Base-by-base conservation (phyloP, 2,888 invertebrate genomes). In the Stenchaetothrips biformis region DNA sequence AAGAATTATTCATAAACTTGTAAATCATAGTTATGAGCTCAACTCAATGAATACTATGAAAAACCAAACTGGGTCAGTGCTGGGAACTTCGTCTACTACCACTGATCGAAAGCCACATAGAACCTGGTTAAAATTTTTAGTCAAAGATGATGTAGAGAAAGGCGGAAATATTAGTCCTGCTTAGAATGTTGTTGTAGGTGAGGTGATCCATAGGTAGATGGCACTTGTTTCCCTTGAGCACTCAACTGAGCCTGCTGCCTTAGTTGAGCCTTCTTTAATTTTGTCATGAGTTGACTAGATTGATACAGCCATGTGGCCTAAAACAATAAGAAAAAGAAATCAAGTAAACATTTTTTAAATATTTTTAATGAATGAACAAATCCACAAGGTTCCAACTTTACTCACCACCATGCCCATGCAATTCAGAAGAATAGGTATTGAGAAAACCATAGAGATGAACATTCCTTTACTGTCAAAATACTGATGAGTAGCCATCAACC, bases 381-480 rank as follows among this genome's bases (percentile, higher is more conserved):
- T 53, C 21, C 67, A 48, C 53, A 37, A 78, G 48, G 49, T 77
- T 49, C 49, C 47, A 62, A 78, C 78, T 79, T 80, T 85, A 92
- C 95, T 93, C 90, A 97, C 96, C 91, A 97, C 94, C 91, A 97
- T 93, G 83, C 97, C 90, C 92, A 97, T 94, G 86, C 96, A 97
- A 87, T 96, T 97, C 80, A 97, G 89, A 81, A 97, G 89, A 85
- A 97, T 93, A 37, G 97, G 97, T 86, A 95, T 92, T n/a, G 96
- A 97, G 87, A 96, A 96, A 37, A 97, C 95, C 16, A 96, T 91
- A 0, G 97, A 97, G 89, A 97, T 96, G 86, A 97, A 97, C 80
- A 97, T 89, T 27, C 97, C 97, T 88, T 94, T 94, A 85, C 94
- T 94, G 87, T 97, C 97, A 87, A 97, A 97, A 87, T 97, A 97